These are phyloP conservation scores for Ellobius talpinus DNA, from an alignment of 2,113 vertebrate genomes.

Conservation along the genomic window DNA sequence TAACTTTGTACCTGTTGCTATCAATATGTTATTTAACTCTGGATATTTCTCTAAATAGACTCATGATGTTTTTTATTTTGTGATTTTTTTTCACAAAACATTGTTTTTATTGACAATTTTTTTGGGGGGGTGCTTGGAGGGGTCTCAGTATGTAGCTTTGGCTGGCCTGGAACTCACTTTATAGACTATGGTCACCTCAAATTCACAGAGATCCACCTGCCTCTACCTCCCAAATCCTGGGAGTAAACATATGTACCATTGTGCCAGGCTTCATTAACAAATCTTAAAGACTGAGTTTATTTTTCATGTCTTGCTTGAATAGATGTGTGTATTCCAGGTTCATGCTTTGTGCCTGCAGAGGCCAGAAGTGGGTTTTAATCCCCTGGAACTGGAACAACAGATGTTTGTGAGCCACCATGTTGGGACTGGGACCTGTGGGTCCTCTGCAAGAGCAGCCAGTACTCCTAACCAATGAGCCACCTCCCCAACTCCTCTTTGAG, in stretches of 20 bases:
- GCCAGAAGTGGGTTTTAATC: background rate
- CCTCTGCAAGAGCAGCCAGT: background rate
- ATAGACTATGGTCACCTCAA: background rate
- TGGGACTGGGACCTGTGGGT: background rate
- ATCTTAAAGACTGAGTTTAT: background rate
- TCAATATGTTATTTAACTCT: constrained; percentile 11
- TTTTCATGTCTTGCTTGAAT: background rate
- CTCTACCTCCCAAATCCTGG: background rate
- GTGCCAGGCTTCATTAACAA: background rate
- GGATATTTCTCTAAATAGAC: background rate
- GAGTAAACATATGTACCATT: background rate
- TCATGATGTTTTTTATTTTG: constrained; percentile 13
- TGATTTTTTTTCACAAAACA: constrained; percentile 29
- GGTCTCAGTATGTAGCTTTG: background rate
- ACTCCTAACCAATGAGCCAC: background rate
- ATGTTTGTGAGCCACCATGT: background rate
- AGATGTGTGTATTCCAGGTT: background rate
- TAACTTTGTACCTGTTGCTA: background rate
- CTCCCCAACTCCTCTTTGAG: background rate
- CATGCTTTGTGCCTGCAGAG: background rate
- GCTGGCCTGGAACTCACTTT: background rate
- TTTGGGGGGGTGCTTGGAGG: background rate
- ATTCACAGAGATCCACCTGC: background rate
- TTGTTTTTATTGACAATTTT: background rate
- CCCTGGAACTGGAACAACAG: background rate